Evolutionary conservation across 1,140 invertebrate species (phyloP), one percentile per base, ranked within the genome.

Genomic region (Maniola jurtina): DNA sequence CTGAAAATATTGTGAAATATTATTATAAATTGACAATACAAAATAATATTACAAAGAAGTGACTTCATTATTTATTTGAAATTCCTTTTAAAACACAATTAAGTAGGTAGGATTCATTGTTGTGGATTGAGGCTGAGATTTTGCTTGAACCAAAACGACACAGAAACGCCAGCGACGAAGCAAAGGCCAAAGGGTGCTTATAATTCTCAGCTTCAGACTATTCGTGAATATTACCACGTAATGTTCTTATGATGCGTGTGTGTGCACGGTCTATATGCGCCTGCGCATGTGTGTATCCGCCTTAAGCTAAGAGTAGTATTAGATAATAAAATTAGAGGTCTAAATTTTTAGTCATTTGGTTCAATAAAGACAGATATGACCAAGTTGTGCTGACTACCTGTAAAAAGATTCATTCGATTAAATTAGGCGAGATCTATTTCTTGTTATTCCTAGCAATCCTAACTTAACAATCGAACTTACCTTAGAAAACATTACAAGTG

Each of bases 1-100:
- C 78, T 86, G 84, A 81, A 87, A 81, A 89, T 85, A 85, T 85
- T 88, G 88, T 88, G 86, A 88, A 83, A 81, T 88, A 86, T 77
- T 83, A 81, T 88, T 83, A 81, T 88, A 88, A 85, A 88, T 82
- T 85, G 88, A 88, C 88, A 88, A 90, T 90, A 88, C 86, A 85
- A 90, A 79, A 79, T 84, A 84, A 83, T 80, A 83, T 75, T 81
- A 79, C 73, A 75, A 79, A 77, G 72, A 70, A 9, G 33, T 66
- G 57, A 15, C 56, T 14, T 57, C 73, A 70, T 77, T 75, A 70
- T 73, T 75, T 64, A 38, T 68, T 36, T 58, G 6, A 60, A 25
- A 38, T 47, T 62, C 38, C 38, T 40, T 40, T 38, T 40, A 6
- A 25, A 25, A 25, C 25, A 25, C 25, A 25, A 2, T 25, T 25